Evolutionary conservation across 2,113 vertebrate genomes (phyloP).

Genomic region (Notechis scutatus): DNA sequence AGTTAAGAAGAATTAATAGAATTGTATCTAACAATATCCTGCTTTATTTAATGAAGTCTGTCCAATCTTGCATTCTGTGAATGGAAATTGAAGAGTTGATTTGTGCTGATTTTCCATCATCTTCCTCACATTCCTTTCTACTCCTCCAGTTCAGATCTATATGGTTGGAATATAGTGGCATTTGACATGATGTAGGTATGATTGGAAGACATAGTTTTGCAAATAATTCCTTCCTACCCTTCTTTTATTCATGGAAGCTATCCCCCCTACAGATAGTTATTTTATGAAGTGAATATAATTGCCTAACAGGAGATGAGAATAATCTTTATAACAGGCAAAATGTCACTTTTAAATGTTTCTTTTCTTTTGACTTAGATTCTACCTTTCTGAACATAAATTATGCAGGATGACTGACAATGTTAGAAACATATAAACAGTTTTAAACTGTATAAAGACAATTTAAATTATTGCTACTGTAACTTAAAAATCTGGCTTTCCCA

Average conservation of each 20-base stretch:
- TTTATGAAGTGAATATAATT: background rate
- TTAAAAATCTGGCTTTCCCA: background rate
- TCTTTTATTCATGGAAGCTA: background rate
- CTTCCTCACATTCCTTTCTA: background rate
- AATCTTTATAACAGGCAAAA: background rate
- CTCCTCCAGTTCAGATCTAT: background rate
- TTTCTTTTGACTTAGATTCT: background rate
- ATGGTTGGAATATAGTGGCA: background rate
- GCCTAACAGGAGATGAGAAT: background rate
- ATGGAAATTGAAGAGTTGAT: background rate
- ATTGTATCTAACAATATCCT: background rate
- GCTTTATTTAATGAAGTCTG: background rate
- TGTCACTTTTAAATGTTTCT: background rate
- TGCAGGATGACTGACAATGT: background rate
- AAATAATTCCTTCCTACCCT: background rate
- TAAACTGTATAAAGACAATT: background rate
- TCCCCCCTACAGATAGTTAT: no score
- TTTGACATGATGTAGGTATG: background rate
- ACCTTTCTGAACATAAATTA: background rate
- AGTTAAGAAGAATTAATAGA: background rate
- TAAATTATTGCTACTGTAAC: background rate
- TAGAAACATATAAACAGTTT: background rate
- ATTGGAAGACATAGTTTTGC: background rate
- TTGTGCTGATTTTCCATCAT: background rate
- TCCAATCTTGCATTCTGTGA: background rate